Percentiles rank a stretch among this genome's conserved stretches.
phyloP scores from a whole-genome alignment of 2,113 vertebrate genomes.

The Sander lucioperca region DNA sequence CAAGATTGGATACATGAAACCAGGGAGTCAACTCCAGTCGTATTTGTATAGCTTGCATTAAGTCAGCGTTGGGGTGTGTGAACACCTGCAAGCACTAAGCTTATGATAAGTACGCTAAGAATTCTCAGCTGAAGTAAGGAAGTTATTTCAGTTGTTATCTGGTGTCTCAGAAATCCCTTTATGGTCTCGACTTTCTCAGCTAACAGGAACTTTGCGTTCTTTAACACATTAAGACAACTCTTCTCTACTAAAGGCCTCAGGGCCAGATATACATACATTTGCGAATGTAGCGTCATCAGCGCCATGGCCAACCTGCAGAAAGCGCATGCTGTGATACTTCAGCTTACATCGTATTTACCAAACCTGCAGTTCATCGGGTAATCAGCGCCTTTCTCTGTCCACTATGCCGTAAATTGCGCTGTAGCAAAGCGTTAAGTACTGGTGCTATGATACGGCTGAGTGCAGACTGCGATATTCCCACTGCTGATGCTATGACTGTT shows the following conservation, averaged over 20 bases:
- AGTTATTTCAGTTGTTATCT: constrained; percentile 51
- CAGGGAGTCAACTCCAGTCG: background rate
- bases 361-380: too few species aligned
- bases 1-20: constrained; percentile 50
- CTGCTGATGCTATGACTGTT: too few species aligned
- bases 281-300: too few species aligned
- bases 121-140: constrained; percentile 41
- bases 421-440: too few species aligned
- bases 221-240: constrained; percentile 31
- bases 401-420: too few species aligned
- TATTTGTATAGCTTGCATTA: constrained; percentile 49
- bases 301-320: too few species aligned
- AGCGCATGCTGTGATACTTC: too few species aligned
- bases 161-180: constrained; percentile 22
- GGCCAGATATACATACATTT: too few species aligned
- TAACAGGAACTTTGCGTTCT: constrained; percentile 32
- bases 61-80: constrained; percentile 38
- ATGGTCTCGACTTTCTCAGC: constrained; percentile 19
- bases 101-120: constrained; percentile 33
- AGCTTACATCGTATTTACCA: too few species aligned
- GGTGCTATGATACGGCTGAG: too few species aligned
- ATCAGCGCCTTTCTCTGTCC: too few species aligned
- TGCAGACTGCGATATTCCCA: too few species aligned
- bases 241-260: constrained; percentile 22
- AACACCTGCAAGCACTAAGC: constrained; percentile 49